Conservation (phyloP, 2,888 invertebrate species). For the Hemaris fuciformis region DNA sequence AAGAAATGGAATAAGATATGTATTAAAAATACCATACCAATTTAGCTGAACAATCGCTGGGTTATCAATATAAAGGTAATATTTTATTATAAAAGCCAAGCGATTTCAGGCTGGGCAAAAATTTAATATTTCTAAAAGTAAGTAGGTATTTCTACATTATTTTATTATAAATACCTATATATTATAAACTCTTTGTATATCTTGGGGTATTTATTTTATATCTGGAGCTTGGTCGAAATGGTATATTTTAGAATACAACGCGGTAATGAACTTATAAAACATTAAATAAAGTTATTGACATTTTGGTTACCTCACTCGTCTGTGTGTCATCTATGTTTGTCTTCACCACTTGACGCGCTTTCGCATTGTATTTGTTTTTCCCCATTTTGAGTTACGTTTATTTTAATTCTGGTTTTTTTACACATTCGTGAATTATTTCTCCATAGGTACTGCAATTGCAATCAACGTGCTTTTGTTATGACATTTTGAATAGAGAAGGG, state of each 20-base stretch:
- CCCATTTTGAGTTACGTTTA: slow-evolving; percentile 77
- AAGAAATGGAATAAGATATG: not conserved
- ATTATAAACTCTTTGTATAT: too few relatives aligned
- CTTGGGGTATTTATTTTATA: too few relatives aligned
- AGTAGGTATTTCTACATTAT: too few relatives aligned
- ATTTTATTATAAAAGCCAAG: too few relatives aligned
- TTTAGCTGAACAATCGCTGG: too few relatives aligned
- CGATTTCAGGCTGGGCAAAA: too few relatives aligned
- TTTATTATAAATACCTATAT: too few relatives aligned
- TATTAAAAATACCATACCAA: not conserved
- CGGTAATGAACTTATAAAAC: too few relatives aligned
- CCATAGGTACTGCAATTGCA: not conserved
- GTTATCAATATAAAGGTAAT: too few relatives aligned
- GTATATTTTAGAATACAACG: too few relatives aligned
- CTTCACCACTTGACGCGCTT: slow-evolving; percentile 85
- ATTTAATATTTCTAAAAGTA: too few relatives aligned
- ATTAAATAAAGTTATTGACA: slow-evolving; percentile 5
- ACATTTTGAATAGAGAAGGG: slow-evolving; percentile 36
- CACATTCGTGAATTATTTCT: not conserved
- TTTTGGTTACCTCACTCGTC: slow-evolving; percentile 75
- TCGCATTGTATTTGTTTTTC: slow-evolving; percentile 88
- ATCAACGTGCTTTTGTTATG: slow-evolving; percentile 58
- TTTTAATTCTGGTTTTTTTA: not conserved
- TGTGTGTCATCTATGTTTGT: slow-evolving; percentile 86
- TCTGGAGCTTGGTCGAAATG: too few relatives aligned